phyloP scores from a whole-genome alignment of 2,797 vertebrate genomes.

The Premnoplex brunnescens region DNA sequence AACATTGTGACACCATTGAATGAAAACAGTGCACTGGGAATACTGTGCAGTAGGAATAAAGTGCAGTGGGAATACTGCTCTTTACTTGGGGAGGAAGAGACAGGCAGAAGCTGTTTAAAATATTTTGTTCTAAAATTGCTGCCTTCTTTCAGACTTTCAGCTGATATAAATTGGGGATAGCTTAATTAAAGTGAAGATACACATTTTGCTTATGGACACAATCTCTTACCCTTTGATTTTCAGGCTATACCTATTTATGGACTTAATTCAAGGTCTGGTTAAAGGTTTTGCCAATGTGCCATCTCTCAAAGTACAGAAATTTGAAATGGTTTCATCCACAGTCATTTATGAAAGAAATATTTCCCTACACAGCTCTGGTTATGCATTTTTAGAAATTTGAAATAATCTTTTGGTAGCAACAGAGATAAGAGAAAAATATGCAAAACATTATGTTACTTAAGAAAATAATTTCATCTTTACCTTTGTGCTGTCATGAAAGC shows the following conservation, averaged over 20 bases:
- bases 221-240: neutral
- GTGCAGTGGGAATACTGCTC: neutral
- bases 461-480: neutral
- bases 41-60: too few species aligned
- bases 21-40: neutral
- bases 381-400: neutral
- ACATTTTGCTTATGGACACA: neutral
- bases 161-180: neutral
- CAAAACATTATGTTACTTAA: neutral
- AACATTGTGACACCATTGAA: neutral
- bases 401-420: neutral
- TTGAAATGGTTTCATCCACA: neutral
- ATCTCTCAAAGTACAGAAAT: neutral
- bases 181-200: neutral
- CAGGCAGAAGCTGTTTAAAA: neutral
- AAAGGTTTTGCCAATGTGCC: neutral
- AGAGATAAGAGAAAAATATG: neutral
- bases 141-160: neutral
- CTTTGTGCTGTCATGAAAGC: neutral
- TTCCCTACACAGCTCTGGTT: neutral
- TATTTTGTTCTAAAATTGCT: neutral
- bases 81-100: neutral
- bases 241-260: neutral
- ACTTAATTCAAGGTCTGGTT: neutral
- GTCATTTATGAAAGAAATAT: neutral